These are phyloP conservation scores for Otocyon megalotis DNA, from an alignment of 2,113 vertebrate species.

Conservation along the genomic window DNA sequence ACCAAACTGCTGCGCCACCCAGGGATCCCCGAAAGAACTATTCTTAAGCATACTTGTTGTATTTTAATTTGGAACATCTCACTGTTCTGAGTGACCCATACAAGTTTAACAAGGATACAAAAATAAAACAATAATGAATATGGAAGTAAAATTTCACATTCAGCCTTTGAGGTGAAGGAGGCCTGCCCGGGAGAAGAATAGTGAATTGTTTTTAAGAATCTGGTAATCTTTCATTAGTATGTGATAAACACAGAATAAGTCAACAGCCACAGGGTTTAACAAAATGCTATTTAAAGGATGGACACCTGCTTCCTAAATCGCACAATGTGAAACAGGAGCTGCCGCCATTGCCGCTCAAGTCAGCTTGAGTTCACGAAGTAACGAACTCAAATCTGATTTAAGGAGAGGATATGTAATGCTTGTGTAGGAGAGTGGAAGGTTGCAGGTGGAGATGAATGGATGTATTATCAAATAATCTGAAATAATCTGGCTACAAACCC, in stretches of 20 bases:
- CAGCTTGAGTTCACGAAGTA: not conserved
- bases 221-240: not conserved
- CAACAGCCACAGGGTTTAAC: not conserved
- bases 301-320: constrained; percentile 25
- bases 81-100: not conserved
- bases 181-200: not conserved
- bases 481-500: not conserved
- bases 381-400: not conserved
- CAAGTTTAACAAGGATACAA: constrained; percentile 42
- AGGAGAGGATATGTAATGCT: not conserved
- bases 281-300: constrained; percentile 14
- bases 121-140: constrained; percentile 46
- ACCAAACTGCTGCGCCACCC: no score
- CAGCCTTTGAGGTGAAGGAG: constrained; percentile 10
- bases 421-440: not conserved
- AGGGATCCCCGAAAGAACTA: no score
- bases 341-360: not conserved
- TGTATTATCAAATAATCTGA: not conserved
- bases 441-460: not conserved
- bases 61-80: constrained; percentile 22
- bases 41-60: not conserved
- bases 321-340: not conserved
- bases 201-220: not conserved
- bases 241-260: not conserved
- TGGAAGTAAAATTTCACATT: constrained; percentile 33